A percentile compares a stretch with the other conserved stretches of the same genome.
These are phyloP conservation scores for Orientallactaga bullata DNA, from an alignment of 2,113 vertebrate genomes.

Conservation along the genomic window DNA sequence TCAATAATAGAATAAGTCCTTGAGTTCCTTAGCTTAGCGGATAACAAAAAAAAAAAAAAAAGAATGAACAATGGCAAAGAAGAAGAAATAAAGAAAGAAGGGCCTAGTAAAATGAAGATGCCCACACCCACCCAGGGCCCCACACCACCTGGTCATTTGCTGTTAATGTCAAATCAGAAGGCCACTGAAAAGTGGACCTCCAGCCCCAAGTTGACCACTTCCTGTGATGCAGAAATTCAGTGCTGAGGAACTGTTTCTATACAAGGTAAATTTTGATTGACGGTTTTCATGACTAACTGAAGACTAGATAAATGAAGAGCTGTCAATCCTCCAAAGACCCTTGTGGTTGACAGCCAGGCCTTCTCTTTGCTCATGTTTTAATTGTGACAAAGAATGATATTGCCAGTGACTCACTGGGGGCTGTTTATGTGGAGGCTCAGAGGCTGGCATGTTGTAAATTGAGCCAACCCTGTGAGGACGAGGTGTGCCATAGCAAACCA, in stretches of 20 bases:
- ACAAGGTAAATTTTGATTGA: background rate
- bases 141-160: background rate
- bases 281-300: constrained; percentile 35
- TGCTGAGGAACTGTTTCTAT: background rate
- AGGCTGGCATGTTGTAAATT: constrained; percentile 40
- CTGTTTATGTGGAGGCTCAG: constrained; percentile 59
- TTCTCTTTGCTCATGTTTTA: constrained; percentile 44
- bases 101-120: background rate
- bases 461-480: background rate
- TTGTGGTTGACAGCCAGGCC: background rate
- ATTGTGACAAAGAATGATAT: constrained; percentile 56
- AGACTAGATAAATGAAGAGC: constrained; percentile 25
- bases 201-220: background rate
- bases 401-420: constrained; percentile 14
- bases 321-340: background rate
- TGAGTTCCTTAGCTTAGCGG: background rate
- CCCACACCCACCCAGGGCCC: background rate
- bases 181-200: background rate
- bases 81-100: background rate
- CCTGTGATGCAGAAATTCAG: background rate
- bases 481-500: background rate
- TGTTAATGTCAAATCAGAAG: background rate
- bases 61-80: background rate
- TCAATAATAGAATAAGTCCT: background rate
- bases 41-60: background rate